A percentile compares a stretch with the other conserved stretches of the same genome.
These are phyloP conservation scores for Glaucopsyche alexis DNA, from an alignment of 2,888 invertebrate species.

Conservation along the genomic window DNA sequence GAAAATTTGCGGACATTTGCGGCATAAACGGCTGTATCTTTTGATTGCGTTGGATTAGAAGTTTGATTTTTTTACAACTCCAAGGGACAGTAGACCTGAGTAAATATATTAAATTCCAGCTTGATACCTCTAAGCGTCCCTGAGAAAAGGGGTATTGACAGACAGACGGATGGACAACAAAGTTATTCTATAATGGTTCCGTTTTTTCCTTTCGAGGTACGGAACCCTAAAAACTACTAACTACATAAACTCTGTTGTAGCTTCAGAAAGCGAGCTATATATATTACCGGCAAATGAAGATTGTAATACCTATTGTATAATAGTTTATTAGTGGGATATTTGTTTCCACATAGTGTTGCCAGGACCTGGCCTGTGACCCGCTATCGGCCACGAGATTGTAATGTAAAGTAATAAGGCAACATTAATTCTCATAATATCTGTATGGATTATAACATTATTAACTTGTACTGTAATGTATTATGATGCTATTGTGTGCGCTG, in stretches of 20 bases:
- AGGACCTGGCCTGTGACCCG: constrained; percentile 35
- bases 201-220: no score
- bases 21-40: no score
- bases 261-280: background rate
- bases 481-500: background rate
- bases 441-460: constrained; percentile 12
- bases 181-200: no score
- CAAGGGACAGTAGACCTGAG: no score
- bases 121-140: no score
- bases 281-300: constrained; percentile 36
- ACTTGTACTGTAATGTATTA: background rate
- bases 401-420: constrained; percentile 35
- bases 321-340: constrained; percentile 34
- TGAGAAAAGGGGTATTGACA: no score
- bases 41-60: no score
- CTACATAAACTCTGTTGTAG: background rate
- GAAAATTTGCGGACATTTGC: no score
- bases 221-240: no score
- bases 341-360: constrained; percentile 29
- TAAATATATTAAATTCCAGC: no score
- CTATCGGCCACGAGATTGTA: constrained; percentile 34
- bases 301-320: constrained; percentile 29
- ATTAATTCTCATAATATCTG: constrained; percentile 25
- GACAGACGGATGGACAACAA: no score
- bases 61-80: no score